Evolutionary conservation across 2,888 invertebrate genomes (phyloP), one percentile per base, ranked within the genome.

Genomic region (Gerosis bhagava): DNA sequence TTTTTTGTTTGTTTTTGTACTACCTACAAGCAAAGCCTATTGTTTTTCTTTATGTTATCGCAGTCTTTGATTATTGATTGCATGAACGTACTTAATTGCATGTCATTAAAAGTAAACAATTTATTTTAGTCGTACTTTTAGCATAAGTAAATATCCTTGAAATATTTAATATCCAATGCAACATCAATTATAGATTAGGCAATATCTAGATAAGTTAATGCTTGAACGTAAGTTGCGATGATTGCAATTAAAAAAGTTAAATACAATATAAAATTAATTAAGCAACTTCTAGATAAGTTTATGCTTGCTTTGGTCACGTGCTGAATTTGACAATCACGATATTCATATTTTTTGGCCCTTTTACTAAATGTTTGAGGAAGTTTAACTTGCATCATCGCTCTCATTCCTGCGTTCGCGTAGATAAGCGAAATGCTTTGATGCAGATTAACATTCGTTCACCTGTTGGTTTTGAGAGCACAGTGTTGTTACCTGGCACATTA

Each of bases 321-420:
- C 45, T 50, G 29, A 49, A 42, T 42, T 35, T 40, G 50, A 39
- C 49, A 57, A 62, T 69, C 69, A 79, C 76, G 73, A 78, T 86
- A 86, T 86, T 84, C 86, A 86, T 86, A 86, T 86, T 86, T 86
- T 84, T 86, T 86, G 83, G 69, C 59, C 51, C 49, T 53, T 57
- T 48, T 31, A 6, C n/a, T 39, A 49, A 45, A 53, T 37, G 47
- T 35, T 40, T 32, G 15, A 22, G 5, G 50, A 45, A 15, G 10
- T 46, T 40, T 35, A 39, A 29, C 49, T 48, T 57, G 50, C 52
- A 53, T 54, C 57, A 56, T 60, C 56, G 54, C 51, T 54, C 56
- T 57, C 55, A 49, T 59, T 62, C 50, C 49, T 65, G 70, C 74
- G 71, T 70, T 62, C 65, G 67, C 61, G 60, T 65, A 56, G 56